Evolutionary conservation across 2,888 invertebrate species (phyloP), one percentile per base, ranked within the genome.

Genomic region (Caenorhabditis uteleia): DNA sequence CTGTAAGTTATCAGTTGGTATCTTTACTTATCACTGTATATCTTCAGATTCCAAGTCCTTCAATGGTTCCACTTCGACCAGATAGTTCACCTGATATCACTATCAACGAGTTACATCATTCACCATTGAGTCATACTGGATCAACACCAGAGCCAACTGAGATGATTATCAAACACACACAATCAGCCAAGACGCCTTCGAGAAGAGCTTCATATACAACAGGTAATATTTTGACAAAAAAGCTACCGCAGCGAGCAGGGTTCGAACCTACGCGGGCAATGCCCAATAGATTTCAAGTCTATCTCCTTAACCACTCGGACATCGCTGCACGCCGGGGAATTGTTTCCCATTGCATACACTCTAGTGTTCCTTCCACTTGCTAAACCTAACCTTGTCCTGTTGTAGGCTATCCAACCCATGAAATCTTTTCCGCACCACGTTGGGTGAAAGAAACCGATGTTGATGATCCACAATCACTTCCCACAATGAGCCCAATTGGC

Each of bases 251-350:
- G 76, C 83, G 82, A 87, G 87, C 87, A 88, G 88, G 88, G 87
- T 88, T 88, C 87, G 88, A 88, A 88, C 88, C 88, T 88, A 87
- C 86, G 88, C 88, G 87, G 88, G 88, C 85, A 88, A 77, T 86
- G 85, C 88, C 88, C 88, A 88, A 87, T 87, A 86, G 88, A 88
- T 88, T 88, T 88, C 88, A 86, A 88, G 87, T 88, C 88, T 86
- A 87, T 87, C 88, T 86, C 87, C 87, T 87, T 87, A 87, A 87
- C 87, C 87, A 87, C 87, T 87, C 87, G 86, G 87, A 86, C 87
- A 87, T 79, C 75, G 77, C 78, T 77, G 77, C 77, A 47, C 64
- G 48, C n/a, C n/a, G n/a, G n/a, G n/a, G n/a, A n/a, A n/a, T n/a
- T n/a, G n/a, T n/a, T n/a, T n/a, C n/a, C n/a, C n/a, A n/a, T n/a